Conservation (phyloP, 2,888 invertebrate genomes). For the Parelbella ahira region DNA sequence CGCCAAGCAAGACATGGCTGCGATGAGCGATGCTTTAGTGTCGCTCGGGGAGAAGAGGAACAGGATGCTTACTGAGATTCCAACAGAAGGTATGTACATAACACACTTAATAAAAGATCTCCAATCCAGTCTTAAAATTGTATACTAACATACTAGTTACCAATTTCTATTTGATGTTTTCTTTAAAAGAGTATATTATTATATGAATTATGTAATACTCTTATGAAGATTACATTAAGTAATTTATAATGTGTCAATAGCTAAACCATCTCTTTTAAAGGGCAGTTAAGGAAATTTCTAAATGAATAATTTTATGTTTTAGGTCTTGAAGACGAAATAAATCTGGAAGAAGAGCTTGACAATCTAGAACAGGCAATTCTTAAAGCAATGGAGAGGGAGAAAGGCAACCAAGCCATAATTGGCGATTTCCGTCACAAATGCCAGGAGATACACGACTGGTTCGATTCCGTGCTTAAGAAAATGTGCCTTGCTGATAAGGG, state of each 20-base stretch:
- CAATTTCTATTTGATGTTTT: too few species aligned
- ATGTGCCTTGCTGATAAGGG: slow-evolving; percentile 92
- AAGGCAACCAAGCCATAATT: slow-evolving; percentile 86
- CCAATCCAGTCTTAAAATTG: too few species aligned
- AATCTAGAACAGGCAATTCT: slow-evolving; percentile 85
- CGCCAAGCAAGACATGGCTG: slow-evolving; percentile 91
- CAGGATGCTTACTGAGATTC: slow-evolving; percentile 86
- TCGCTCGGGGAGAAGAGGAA: slow-evolving; percentile 89
- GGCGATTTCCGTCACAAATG: slow-evolving; percentile 88
- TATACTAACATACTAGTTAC: too few species aligned
- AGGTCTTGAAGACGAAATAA: slow-evolving; percentile 84
- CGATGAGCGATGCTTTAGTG: slow-evolving; percentile 90
- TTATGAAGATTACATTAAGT: too few species aligned
- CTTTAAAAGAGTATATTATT: too few species aligned
- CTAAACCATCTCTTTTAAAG: too few species aligned
- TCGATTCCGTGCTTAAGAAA: slow-evolving; percentile 88
- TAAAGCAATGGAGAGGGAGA: slow-evolving; percentile 87
- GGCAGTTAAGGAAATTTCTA: too few species aligned
- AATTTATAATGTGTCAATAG: too few species aligned
- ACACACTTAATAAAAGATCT: too few species aligned
- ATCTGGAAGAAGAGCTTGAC: slow-evolving; percentile 86
- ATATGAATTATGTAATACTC: too few species aligned
- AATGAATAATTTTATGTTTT: too few species aligned
- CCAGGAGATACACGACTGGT: slow-evolving; percentile 89
- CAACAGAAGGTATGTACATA: slow-evolving; percentile 76